phyloP scores from a whole-genome alignment of 2,888 invertebrate species.

The Hoplodrina blanda region DNA sequence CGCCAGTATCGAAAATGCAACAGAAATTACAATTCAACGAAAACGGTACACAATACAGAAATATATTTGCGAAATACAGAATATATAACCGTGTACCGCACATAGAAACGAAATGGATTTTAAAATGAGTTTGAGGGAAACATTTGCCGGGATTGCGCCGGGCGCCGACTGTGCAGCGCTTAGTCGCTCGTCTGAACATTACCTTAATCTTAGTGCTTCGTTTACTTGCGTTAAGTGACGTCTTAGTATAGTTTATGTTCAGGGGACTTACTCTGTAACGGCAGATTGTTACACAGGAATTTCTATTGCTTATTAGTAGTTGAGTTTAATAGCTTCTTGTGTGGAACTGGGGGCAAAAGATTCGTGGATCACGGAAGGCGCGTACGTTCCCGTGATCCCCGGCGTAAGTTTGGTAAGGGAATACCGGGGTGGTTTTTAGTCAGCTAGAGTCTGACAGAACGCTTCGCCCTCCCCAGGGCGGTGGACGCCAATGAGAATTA shows the following conservation, averaged over 20 bases:
- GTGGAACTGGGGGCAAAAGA: background rate
- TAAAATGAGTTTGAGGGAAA: constrained; percentile 69
- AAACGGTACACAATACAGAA: constrained; percentile 25
- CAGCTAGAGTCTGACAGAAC: too few species aligned
- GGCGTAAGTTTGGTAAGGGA: too few species aligned
- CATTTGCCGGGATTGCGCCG: constrained; percentile 42
- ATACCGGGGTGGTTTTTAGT: too few species aligned
- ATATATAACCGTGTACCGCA: constrained; percentile 42
- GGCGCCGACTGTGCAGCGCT: constrained; percentile 14
- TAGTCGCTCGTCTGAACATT: constrained; percentile 26
- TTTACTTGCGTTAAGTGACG: constrained; percentile 31
- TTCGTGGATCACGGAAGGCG: too few species aligned
- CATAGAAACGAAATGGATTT: constrained; percentile 72
- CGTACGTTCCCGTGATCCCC: too few species aligned
- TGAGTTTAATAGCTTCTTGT: constrained; percentile 1
- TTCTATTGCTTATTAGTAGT: constrained; percentile 1
- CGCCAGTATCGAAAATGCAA: constrained; percentile 14
- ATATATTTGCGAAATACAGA: constrained; percentile 41
- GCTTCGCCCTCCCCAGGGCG: too few species aligned
- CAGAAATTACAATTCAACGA: constrained; percentile 21
- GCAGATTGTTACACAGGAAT: constrained; percentile 7
- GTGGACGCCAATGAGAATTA: too few species aligned
- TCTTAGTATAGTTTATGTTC: constrained; percentile 21
- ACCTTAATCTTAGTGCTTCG: constrained; percentile 49
- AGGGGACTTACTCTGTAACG: constrained; percentile 20